Evolutionary conservation across 2,888 invertebrate genomes (phyloP), one percentile per base, ranked within the genome.

Genomic region (Callyntrura sp.): DNA sequence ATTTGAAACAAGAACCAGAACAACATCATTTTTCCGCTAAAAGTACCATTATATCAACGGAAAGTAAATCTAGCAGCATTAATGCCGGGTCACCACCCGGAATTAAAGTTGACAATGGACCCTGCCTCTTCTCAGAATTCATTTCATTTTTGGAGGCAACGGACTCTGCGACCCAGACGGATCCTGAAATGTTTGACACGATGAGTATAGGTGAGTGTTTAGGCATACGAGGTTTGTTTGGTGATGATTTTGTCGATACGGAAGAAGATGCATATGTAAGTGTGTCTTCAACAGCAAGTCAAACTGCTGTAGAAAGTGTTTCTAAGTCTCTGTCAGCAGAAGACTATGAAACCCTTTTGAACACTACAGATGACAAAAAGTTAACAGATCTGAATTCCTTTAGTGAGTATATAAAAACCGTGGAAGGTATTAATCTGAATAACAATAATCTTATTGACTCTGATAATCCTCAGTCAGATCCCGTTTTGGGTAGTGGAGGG

Each of bases 221-320:
- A 12, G 90, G 85, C 0, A 85, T 85, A n/a, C 25, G 51, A 6
- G 83, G n/a, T 6, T 48, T 62, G 17, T 73, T 79, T 65, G 86
- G 25, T 20, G 90, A 78, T 9, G 85, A 90, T 0, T 35, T 81
- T 8, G 14, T 28, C 11, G 60, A 11, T 28, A 55, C 35, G 0
- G 43, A 35, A 0, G 79, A 90, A 9, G 55, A 35, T 12, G 35
- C 23, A 4, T 90, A 90, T 76, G 90, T 90, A 6, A 90, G 90
- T n/a, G 90, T 90, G 0, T 90, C 90, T 0, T 90, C 90, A 55
- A 90, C 90, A 0, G 90, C 90, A 4, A 90, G 90, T 78, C 90
- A 90, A 78, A 90, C 90, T 1, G 86, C 86, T 14, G 82, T 86
- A 11, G 90, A 90, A 60, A 82, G 62, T 14, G 60, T 90, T 5